Conservation (phyloP, 2,888 invertebrate genomes). For the Abrostola tripartita region DNA sequence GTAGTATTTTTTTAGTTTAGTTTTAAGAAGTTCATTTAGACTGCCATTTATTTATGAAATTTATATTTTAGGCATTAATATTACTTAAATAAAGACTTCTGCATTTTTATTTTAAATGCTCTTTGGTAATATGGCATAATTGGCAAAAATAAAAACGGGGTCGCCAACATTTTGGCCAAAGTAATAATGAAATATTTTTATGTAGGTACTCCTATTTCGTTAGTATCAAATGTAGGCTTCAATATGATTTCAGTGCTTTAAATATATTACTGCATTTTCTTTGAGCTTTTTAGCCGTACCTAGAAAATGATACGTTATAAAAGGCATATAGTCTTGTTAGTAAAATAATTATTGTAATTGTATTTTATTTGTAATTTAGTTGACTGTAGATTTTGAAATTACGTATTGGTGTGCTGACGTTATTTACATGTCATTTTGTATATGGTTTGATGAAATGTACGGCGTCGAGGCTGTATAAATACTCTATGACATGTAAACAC, state of each 20-base stretch:
- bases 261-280: slow-evolving; percentile 62
- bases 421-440: slow-evolving; percentile 4
- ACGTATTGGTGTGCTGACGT: slow-evolving; percentile 16
- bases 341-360: slow-evolving; percentile 25
- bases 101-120: slow-evolving; percentile 41
- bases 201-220: slow-evolving; percentile 23
- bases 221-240: slow-evolving; percentile 40
- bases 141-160: slow-evolving; percentile 37
- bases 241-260: slow-evolving; percentile 63
- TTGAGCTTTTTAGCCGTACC: slow-evolving; percentile 47
- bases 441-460: background rate
- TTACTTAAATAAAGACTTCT: slow-evolving; percentile 46
- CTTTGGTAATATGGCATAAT: slow-evolving; percentile 32
- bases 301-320: slow-evolving; percentile 34
- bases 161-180: slow-evolving; percentile 55
- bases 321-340: slow-evolving; percentile 5
- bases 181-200: slow-evolving; percentile 31
- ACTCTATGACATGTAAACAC: background rate
- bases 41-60: slow-evolving; percentile 62
- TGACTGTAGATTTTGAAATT: slow-evolving; percentile 19
- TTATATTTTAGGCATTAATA: slow-evolving; percentile 49
- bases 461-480: background rate
- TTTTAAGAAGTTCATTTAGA: slow-evolving; percentile 42
- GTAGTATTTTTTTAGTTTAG: slow-evolving; percentile 47
- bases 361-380: slow-evolving; percentile 11